A percentile compares a stretch with the other conserved stretches of the same genome.
Evolutionary conservation across 2,797 vertebrate species (phyloP).

Genomic region (Sebastes minor): DNA sequence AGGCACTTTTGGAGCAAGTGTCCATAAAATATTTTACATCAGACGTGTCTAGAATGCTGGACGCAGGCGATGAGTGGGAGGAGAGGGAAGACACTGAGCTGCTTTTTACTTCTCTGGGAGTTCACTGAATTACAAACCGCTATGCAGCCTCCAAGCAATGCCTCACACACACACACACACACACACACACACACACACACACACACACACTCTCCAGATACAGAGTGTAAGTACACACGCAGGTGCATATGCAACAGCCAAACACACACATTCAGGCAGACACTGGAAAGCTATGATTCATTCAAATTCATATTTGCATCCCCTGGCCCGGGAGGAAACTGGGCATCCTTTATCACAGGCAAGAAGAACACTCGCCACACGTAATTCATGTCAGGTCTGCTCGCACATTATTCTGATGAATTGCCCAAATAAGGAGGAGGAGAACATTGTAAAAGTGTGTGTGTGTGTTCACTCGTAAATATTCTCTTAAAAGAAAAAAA

Average conservation of each 20-base stretch:
- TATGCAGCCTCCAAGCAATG: not conserved
- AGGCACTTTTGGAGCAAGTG: constrained; percentile 4
- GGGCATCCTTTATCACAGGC: constrained; percentile 35
- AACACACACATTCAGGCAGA: not conserved
- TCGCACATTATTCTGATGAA: constrained; percentile 39
- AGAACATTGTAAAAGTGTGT: not conserved
- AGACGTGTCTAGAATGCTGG: constrained; percentile 3
- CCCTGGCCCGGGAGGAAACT: constrained; percentile 25
- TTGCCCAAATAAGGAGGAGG: constrained; percentile 29
- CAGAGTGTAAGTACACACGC: not conserved
- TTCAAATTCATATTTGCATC: constrained; percentile 45
- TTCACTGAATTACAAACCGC: constrained; percentile 5
- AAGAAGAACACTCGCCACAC: constrained; percentile 17
- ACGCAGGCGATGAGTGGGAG: not conserved
- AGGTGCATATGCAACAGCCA: not conserved
- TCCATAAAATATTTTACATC: constrained; percentile 15
- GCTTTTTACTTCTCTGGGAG: not conserved
- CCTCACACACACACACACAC: not conserved
- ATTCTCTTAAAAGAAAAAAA: not conserved
- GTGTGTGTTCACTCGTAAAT: constrained; percentile 20
- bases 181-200: not conserved
- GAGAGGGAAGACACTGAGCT: not conserved
- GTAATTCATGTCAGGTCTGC: constrained; percentile 39
- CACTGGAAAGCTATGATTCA: constrained; percentile 45
- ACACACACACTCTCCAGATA: not conserved